A percentile compares a stretch with the other conserved stretches of the same genome.
These are phyloP conservation scores for Baccha elongata DNA, from an alignment of 2,888 invertebrate species.

Conservation along the genomic window DNA sequence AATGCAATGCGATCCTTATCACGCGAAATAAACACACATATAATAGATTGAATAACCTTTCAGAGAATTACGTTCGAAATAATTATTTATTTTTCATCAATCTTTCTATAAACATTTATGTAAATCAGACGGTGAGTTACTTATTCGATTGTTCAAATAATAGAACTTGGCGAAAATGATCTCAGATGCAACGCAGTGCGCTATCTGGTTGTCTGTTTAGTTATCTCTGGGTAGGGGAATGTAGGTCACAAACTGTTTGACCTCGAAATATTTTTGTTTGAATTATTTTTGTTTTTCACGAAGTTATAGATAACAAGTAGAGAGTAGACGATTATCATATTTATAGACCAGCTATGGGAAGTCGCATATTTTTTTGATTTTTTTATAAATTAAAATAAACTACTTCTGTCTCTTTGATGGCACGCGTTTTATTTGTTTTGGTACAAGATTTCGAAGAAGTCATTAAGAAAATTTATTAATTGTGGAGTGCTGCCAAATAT, in stretches of 20 bases:
- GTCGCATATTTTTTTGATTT: not conserved
- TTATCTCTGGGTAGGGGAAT: conserved; percentile 25
- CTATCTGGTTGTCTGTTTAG: conserved; percentile 6
- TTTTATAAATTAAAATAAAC: not conserved
- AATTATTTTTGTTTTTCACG: not conserved
- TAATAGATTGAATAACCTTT: conserved; percentile 10
- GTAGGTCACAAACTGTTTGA: conserved; percentile 28
- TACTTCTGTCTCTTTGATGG: not conserved
- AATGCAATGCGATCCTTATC: conserved; percentile 36
- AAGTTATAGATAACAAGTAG: conserved; percentile 16
- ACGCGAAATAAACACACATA: conserved; percentile 2
- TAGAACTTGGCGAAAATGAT: not conserved
- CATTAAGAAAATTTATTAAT: too few species aligned
- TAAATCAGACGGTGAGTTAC: not conserved
- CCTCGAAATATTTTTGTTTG: conserved; percentile 27
- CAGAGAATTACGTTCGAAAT: conserved; percentile 22
- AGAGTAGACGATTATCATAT: conserved; percentile 1
- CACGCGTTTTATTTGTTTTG: too few species aligned
- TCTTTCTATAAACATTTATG: not conserved
- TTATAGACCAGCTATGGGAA: not conserved
- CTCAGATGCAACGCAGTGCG: not conserved
- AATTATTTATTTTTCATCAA: conserved; percentile 6
- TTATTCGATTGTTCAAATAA: not conserved
- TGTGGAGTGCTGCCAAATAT: too few species aligned
- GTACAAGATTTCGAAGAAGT: too few species aligned